Evolutionary conservation across 2,797 vertebrate species (phyloP).

Genomic region (Ibycter americanus): DNA sequence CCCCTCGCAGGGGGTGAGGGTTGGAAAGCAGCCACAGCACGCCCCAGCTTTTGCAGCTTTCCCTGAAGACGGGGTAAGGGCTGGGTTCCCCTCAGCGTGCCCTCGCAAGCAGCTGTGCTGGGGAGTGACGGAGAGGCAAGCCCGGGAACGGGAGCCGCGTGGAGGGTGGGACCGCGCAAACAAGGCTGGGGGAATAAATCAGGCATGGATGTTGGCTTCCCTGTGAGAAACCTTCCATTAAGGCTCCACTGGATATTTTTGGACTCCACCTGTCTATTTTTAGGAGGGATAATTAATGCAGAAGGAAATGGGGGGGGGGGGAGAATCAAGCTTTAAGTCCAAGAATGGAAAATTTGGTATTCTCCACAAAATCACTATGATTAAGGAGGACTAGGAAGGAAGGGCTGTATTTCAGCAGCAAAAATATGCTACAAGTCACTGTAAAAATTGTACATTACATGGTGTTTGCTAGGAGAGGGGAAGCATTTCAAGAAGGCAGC

Average conservation of each 20-base stretch:
- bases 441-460: neutral
- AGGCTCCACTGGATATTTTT: neutral
- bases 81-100: neutral
- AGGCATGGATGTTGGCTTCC: neutral
- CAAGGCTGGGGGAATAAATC: neutral
- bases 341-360: neutral
- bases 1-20: accelerated
- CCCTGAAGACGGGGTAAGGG: neutral
- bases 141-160: neutral
- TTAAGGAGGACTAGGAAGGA: conserved; percentile 13
- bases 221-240: neutral
- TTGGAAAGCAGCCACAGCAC: neutral
- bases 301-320: neutral
- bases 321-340: neutral
- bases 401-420: neutral
- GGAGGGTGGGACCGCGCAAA: neutral
- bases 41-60: neutral
- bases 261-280: conserved; percentile 25
- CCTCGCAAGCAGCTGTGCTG: neutral
- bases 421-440: conserved; percentile 2
- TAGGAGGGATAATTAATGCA: conserved; percentile 25
- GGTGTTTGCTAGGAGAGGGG: neutral
- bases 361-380: conserved; percentile 36
- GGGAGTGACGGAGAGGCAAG: neutral
- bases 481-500: neutral